Conservation (phyloP, 1,140 invertebrate species). For the Ditylenchus dipsaci region DNA sequence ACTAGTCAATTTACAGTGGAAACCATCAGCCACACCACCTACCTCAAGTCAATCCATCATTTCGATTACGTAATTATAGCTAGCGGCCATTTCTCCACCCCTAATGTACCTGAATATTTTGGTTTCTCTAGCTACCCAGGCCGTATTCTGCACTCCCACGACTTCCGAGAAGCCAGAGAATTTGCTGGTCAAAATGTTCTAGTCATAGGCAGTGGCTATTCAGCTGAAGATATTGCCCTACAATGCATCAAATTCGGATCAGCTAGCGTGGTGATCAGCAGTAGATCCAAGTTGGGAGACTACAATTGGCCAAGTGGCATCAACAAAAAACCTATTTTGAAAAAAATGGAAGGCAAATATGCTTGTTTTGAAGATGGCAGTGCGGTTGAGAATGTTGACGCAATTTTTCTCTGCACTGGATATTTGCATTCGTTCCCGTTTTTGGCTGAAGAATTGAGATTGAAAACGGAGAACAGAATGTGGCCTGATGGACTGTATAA, state of each 20-base stretch:
- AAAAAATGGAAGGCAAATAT: not conserved
- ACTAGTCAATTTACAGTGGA: not conserved
- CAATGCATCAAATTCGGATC: not conserved
- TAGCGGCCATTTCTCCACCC: not conserved
- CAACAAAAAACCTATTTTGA: not conserved
- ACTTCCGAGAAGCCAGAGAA: not conserved
- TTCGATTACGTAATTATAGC: not conserved
- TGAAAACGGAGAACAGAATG: not conserved
- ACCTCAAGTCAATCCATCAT: not conserved
- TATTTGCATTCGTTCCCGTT: not conserved
- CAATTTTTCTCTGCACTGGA: not conserved
- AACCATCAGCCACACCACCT: not conserved
- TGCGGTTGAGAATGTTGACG: not conserved
- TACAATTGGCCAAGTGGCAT: not conserved
- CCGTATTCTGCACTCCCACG: not conserved
- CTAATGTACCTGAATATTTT: not conserved
- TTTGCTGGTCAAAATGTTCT: not conserved
- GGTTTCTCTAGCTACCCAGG: not conserved
- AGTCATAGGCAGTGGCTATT: not conserved
- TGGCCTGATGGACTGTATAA: slow-evolving; percentile 2
- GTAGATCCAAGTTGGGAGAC: not conserved
- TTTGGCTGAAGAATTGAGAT: not conserved
- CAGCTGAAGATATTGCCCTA: not conserved
- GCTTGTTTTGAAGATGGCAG: not conserved
- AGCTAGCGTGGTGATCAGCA: not conserved